Percentiles rank a stretch among this genome's conserved stretches.
Conservation (phyloP, 2,888 invertebrate genomes). For the Parnassius glacialis region DNA sequence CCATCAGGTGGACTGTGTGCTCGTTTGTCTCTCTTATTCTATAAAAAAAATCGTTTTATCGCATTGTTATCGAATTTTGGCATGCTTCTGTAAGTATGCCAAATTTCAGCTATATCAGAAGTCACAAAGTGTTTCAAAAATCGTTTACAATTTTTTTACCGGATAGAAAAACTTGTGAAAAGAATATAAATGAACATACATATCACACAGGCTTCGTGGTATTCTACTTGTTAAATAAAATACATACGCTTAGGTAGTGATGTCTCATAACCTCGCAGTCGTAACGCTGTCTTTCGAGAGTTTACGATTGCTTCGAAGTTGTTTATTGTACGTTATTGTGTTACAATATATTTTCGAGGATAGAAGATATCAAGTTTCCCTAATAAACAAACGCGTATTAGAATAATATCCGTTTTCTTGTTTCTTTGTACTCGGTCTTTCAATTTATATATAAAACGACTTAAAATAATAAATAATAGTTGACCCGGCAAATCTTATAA, state of each 20-base stretch:
- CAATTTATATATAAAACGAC: no score
- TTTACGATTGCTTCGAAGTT: constrained; percentile 6
- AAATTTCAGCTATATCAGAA: no score
- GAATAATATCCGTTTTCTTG: constrained; percentile 32
- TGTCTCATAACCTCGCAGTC: neutral
- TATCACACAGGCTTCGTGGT: neutral
- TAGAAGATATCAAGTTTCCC: constrained; percentile 36
- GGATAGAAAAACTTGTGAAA: no score
- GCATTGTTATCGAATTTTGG: no score
- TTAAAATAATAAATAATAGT: constrained; percentile 18
- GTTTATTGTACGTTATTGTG: constrained; percentile 40
- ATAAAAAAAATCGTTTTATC: no score
- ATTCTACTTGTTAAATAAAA: neutral
- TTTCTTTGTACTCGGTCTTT: constrained; percentile 23
- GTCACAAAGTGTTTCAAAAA: no score
- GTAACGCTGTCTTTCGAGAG: constrained; percentile 2
- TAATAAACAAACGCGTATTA: constrained; percentile 23
- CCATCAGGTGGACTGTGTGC: no score
- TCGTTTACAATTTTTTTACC: no score
- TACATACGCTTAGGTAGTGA: constrained; percentile 1
- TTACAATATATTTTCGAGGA: constrained; percentile 53
- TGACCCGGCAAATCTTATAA: no score
- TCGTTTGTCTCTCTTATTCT: no score
- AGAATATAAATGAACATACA: no score
- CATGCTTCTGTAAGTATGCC: no score